These are phyloP conservation scores for Sisor rabdophorus DNA, from an alignment of 2,113 vertebrate species.

Conservation along the genomic window DNA sequence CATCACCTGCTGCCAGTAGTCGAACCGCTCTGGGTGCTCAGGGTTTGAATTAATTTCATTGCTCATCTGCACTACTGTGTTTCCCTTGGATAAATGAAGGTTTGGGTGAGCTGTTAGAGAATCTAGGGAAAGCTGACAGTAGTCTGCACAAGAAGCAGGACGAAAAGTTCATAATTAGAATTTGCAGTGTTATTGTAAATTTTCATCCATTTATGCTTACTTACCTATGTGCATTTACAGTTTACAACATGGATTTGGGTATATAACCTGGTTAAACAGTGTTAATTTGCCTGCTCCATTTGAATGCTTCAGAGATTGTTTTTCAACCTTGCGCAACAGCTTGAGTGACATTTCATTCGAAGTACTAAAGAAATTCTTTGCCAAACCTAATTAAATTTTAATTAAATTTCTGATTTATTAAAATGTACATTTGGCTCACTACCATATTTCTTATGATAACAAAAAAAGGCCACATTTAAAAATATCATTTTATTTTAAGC, in stretches of 20 bases:
- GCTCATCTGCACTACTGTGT: constrained; percentile 64
- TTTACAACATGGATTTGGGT: not conserved
- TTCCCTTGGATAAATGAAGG: constrained; percentile 66
- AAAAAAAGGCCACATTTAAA: not conserved
- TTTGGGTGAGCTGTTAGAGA: constrained; percentile 64
- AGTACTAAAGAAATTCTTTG: constrained; percentile 45
- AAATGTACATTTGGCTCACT: not conserved
- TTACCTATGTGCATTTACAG: not conserved
- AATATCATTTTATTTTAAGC: not conserved
- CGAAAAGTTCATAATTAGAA: not conserved
- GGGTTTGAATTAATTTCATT: constrained; percentile 62
- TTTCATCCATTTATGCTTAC: not conserved
- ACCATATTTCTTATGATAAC: not conserved
- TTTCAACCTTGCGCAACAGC: not conserved
- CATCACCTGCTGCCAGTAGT: constrained; percentile 73
- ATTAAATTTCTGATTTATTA: not conserved
- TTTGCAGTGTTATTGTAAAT: not conserved
- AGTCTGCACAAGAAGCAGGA: constrained; percentile 53
- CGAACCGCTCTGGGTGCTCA: constrained; percentile 65
- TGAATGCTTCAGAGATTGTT: not conserved
- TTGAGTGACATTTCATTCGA: constrained; percentile 44
- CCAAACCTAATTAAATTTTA: constrained; percentile 9
- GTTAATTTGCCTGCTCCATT: not conserved
- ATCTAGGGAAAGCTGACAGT: constrained; percentile 62
- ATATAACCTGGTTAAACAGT: not conserved